These are phyloP conservation scores for Hystrix cristata DNA, from an alignment of 2,113 vertebrate species.

Conservation along the genomic window DNA sequence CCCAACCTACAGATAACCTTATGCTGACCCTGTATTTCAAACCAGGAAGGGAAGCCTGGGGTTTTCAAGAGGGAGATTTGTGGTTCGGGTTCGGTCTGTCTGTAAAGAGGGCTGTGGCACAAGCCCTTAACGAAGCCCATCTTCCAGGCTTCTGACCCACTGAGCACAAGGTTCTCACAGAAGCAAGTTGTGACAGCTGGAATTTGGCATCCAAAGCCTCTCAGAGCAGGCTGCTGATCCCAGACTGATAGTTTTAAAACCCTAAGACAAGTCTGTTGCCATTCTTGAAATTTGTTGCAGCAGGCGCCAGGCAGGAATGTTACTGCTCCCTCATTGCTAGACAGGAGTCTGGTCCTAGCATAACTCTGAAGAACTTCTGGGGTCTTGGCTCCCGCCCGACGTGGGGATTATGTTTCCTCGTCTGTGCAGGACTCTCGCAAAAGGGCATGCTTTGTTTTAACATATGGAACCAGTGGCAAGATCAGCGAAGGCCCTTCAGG, in stretches of 20 bases:
- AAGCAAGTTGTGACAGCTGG: conserved; percentile 80
- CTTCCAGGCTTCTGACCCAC: conserved; percentile 58
- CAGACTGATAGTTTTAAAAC: conserved; percentile 82
- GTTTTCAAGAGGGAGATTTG: conserved; percentile 73
- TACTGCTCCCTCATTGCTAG: conserved; percentile 57
- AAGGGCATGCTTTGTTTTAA: conserved; percentile 66
- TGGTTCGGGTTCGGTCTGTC: conserved; percentile 64
- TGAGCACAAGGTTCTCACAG: conserved; percentile 54
- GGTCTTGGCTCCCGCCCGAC: conserved; percentile 30
- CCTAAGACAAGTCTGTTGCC: conserved; percentile 70
- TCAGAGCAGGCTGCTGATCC: conserved; percentile 69
- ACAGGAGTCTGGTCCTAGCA: conserved; percentile 41
- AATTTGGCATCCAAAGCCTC: conserved; percentile 71
- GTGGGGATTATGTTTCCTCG: conserved; percentile 61
- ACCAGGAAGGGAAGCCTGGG: conserved; percentile 48
- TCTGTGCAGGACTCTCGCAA: conserved; percentile 26
- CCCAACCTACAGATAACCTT: conserved; percentile 79
- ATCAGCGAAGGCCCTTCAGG: conserved; percentile 5
- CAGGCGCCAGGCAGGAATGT: conserved; percentile 81
- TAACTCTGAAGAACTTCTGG: conserved; percentile 57
- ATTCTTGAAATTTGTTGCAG: conserved; percentile 75
- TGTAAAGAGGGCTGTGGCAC: conserved; percentile 45
- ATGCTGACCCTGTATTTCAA: conserved; percentile 70
- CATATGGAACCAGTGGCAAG: not conserved
- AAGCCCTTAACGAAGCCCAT: conserved; percentile 15